Percentiles rank a stretch among this genome's conserved stretches.
Evolutionary conservation across 2,888 invertebrate species (phyloP).

Genomic region (Orthosia gothica): DNA sequence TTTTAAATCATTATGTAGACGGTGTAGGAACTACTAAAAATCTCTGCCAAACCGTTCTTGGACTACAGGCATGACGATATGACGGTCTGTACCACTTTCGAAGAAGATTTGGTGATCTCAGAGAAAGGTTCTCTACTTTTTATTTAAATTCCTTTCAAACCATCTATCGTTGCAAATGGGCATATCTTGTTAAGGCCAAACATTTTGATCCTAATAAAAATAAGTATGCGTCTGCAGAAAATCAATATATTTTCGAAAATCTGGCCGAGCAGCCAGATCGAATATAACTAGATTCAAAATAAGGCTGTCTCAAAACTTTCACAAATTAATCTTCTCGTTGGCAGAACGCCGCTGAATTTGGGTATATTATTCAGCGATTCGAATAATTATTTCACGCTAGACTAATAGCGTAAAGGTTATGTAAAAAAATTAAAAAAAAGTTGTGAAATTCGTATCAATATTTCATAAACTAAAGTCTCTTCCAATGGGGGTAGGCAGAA

Average conservation of each 20-base stretch:
- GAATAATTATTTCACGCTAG: constrained; percentile 33
- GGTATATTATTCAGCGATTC: constrained; percentile 31
- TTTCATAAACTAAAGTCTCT: no score
- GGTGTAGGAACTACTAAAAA: no score
- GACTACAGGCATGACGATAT: no score
- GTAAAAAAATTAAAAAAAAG: neutral
- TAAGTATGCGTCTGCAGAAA: neutral
- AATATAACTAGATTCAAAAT: constrained; percentile 26
- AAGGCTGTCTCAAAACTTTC: constrained; percentile 42
- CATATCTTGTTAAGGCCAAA: neutral
- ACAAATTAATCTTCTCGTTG: constrained; percentile 48
- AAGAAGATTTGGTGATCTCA: no score
- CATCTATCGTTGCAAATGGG: neutral
- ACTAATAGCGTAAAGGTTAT: neutral
- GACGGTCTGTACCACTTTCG: no score
- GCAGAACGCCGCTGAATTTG: constrained; percentile 41
- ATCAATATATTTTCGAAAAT: constrained; percentile 22
- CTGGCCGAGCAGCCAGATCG: constrained; percentile 20
- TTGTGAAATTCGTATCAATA: no score
- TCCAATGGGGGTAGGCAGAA: no score
- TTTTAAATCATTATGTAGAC: no score
- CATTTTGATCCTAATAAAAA: neutral
- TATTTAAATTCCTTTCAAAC: neutral
- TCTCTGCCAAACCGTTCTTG: no score
- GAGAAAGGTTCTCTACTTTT: no score